phyloP scores from a whole-genome alignment of 2,888 invertebrate species.

The Drosophila subquinaria region DNA sequence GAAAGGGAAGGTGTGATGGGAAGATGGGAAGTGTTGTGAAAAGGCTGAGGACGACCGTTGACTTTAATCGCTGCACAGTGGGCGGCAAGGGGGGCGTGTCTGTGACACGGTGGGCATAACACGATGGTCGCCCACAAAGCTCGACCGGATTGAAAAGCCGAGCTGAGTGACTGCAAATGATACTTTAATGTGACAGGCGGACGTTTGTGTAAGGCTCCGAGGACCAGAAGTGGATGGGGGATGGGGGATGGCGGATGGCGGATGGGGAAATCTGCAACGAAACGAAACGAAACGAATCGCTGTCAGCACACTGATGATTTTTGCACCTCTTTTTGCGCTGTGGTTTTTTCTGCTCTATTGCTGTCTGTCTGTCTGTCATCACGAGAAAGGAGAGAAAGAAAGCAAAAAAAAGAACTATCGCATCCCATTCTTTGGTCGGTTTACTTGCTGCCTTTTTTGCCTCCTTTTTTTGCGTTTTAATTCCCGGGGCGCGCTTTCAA shows the following conservation, averaged over 20 bases:
- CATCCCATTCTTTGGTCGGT: slow-evolving; percentile 43
- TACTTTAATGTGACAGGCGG: slow-evolving; percentile 78
- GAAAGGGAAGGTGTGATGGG: not conserved
- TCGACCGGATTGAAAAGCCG: slow-evolving; percentile 46
- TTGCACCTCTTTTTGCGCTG: slow-evolving; percentile 69
- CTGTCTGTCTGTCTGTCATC: slow-evolving; percentile 50
- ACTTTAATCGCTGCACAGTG: slow-evolving; percentile 57
- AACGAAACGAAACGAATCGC: slow-evolving; percentile 7
- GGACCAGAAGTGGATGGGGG: not conserved
- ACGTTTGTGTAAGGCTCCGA: slow-evolving; percentile 4
- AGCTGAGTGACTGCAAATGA: slow-evolving; percentile 76
- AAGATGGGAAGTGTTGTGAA: not conserved
- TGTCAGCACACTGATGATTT: slow-evolving; percentile 74
- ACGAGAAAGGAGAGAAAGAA: slow-evolving; percentile 14
- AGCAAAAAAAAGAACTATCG: slow-evolving; percentile 43
- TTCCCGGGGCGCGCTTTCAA: slow-evolving; percentile 78
- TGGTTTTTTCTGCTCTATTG: slow-evolving; percentile 59
- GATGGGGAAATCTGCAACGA: not conserved
- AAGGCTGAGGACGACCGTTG: slow-evolving; percentile 54
- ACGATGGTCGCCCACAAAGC: slow-evolving; percentile 29
- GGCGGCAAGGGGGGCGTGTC: slow-evolving; percentile 28
- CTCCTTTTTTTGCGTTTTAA: slow-evolving; percentile 59
- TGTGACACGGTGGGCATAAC: slow-evolving; percentile 3
- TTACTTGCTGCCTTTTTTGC: slow-evolving; percentile 13
- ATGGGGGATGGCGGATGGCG: not conserved